Base-by-base conservation (phyloP, 2,113 vertebrate species). In the Perca flavescens region DNA sequence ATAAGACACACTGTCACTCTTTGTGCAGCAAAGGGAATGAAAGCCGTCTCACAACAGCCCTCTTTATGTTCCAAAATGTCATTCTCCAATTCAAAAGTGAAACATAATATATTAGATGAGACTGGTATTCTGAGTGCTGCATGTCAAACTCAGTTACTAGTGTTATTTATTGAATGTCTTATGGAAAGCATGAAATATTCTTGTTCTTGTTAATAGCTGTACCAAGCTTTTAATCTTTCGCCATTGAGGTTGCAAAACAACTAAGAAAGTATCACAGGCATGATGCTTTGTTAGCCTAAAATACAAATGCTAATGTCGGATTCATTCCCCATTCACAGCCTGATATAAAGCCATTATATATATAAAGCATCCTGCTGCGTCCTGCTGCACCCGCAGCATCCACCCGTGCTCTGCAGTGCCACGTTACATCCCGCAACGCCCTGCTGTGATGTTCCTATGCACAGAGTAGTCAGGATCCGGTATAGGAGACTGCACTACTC, bases 61-160 rank as follows among this genome's bases (percentile, higher is more conserved):
- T 79, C 90, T 91, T 93, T 93, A 87, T 93, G 76, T 64, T 77
- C 78, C 22, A 17, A 90, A 91, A 89, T 88, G 88, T 85, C 83
- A 83, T 25, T 74, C 72, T 77, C 72, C 72, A 43, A 76, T 49
- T 84, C 65, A 72, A 74, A 87, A 77, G 43, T 34, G 68, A 78
- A 83, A 81, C 79, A 70, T 52, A 74, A 83, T 62, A 80, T 68
- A 83, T 85, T 22, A 57, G 34, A 56, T 53, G 61, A 58, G 40
- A 56, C 14, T 63, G 69, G 17, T 43, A 61, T 74, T 61, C 54
- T 53, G 47, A 63, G 68, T 54, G 17, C 43, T 82, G 53, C 25
- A 34, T 47, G 36, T 80, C 56, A 49, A 73, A 82, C 58, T 47
- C 36, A 34, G 62, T 52, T 22, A 70, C 22, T 19, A 60, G 40